These are phyloP conservation scores for Poliocrania exsul DNA, from an alignment of 2,797 vertebrate genomes.

Conservation along the genomic window DNA sequence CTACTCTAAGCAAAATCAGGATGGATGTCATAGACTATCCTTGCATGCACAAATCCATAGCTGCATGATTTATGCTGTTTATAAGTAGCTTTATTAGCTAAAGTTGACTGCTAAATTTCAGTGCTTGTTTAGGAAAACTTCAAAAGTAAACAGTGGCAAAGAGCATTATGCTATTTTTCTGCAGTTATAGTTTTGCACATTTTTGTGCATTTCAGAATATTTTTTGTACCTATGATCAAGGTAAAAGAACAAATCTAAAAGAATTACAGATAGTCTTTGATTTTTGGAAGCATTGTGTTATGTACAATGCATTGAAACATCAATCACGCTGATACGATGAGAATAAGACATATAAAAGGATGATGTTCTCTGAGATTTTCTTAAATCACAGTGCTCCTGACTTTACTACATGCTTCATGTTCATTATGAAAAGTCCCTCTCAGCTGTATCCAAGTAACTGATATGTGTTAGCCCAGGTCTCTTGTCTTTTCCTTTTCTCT, in stretches of 20 bases:
- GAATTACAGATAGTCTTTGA: constrained; percentile 28
- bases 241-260: neutral
- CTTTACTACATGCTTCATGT: neutral
- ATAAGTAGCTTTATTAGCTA: constrained; percentile 40
- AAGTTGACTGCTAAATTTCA: constrained; percentile 1
- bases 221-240: neutral
- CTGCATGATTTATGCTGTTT: neutral
- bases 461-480: neutral
- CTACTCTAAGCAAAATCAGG: constrained; percentile 55
- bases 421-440: neutral
- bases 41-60: neutral
- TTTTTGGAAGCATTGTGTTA: neutral
- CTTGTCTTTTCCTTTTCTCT: neutral
- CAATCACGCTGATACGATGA: neutral
- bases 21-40: constrained; percentile 39
- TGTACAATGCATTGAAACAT: neutral
- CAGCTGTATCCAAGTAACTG: neutral
- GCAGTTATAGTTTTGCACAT: neutral
- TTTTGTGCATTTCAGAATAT: neutral
- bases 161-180: neutral
- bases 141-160: constrained; percentile 32
- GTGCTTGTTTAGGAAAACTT: constrained; percentile 32
- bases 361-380: neutral
- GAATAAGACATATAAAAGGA: constrained; percentile 1
- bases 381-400: neutral